phyloP scores from a whole-genome alignment of 1,140 invertebrate species.

The Saccostrea cuccullata region DNA sequence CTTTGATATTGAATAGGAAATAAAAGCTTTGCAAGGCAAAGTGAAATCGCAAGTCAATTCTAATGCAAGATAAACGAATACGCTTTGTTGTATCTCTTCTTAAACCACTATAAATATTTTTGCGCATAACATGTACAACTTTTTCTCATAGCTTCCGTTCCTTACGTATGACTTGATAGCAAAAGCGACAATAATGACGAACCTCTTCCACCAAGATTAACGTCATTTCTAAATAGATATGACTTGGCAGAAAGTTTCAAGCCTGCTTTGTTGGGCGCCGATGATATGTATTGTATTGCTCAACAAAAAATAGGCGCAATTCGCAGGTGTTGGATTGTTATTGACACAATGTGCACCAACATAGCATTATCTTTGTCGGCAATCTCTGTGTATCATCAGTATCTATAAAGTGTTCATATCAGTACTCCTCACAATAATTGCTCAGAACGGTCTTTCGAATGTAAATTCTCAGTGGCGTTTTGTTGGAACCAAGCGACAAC shows the following conservation, averaged over 20 bases:
- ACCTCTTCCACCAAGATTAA: neutral
- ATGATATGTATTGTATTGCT: neutral
- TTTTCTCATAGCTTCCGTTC: neutral
- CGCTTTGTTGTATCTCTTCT: neutral
- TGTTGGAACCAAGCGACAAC: neutral
- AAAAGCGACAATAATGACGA: slow-evolving; percentile 10
- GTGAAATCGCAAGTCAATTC: neutral
- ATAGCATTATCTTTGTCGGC: neutral
- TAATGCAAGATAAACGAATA: neutral
- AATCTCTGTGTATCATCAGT: neutral
- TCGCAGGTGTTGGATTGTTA: slow-evolving; percentile 20
- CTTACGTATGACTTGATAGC: neutral
- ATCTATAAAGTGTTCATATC: neutral
- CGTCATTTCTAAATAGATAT: neutral
- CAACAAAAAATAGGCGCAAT: neutral
- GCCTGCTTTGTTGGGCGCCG: neutral
- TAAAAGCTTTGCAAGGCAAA: no score
- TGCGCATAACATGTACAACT: neutral
- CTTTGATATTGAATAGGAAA: no score
- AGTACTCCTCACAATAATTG: neutral
- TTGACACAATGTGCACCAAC: slow-evolving; percentile 32
- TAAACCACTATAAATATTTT: slow-evolving; percentile 11
- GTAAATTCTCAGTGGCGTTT: neutral
- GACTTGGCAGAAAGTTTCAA: neutral
- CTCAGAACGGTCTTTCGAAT: slow-evolving; percentile 6